phyloP scores from a whole-genome alignment of 2,113 vertebrate species.

The Pteruthius melanotis region DNA sequence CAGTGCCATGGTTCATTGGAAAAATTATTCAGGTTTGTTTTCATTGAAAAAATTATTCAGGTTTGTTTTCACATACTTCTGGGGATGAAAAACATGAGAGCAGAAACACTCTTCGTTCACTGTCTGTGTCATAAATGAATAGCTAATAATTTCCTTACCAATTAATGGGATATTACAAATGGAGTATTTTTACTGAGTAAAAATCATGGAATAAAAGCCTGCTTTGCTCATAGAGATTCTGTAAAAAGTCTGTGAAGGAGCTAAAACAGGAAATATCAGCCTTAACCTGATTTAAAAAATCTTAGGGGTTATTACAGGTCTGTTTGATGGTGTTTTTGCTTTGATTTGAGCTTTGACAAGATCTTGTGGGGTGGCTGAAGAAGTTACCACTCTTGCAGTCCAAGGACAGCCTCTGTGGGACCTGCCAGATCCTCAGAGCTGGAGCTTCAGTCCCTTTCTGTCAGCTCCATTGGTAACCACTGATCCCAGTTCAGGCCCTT shows the following conservation, averaged over 20 bases:
- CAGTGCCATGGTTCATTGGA: conserved; percentile 90
- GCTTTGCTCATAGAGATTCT: neutral
- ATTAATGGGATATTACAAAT: neutral
- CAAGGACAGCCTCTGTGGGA: neutral
- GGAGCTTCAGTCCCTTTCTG: neutral
- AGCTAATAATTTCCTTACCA: neutral
- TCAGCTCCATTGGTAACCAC: neutral
- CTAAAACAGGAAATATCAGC: neutral
- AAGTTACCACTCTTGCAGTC: neutral
- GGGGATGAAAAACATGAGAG: neutral
- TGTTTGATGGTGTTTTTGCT: neutral
- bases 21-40: conserved; percentile 91
- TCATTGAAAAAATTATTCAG: conserved; percentile 89
- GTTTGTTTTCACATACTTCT: conserved; percentile 58
- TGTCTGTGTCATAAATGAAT: neutral
- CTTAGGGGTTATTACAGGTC: neutral
- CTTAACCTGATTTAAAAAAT: neutral
- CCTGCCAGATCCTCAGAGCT: neutral
- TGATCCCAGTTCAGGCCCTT: neutral
- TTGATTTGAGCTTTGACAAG: neutral
- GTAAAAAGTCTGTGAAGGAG: neutral
- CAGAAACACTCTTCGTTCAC: neutral
- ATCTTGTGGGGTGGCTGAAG: neutral
- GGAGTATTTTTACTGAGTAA: neutral
- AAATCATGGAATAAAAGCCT: neutral